Conservation (phyloP, 2,797 vertebrate genomes). For the Acropternis orthonyx region DNA sequence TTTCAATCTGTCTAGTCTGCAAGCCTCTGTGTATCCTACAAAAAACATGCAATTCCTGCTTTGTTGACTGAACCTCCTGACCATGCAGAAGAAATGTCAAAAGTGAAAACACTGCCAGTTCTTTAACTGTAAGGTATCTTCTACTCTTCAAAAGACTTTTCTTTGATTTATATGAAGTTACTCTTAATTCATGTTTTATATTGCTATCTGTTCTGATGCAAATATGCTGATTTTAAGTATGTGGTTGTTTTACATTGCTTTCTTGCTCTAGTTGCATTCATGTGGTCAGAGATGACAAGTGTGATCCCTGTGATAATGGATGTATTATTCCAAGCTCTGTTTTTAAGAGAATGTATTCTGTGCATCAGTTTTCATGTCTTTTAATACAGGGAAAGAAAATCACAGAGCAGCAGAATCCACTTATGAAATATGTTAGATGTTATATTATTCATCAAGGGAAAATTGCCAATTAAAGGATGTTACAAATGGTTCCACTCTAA, state of each 20-base stretch:
- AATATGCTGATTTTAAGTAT: neutral
- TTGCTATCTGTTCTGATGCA: neutral
- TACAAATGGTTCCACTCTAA: constrained; percentile 1
- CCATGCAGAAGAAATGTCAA: neutral
- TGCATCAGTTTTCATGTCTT: neutral
- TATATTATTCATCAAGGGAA: constrained; percentile 9
- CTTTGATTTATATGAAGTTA: neutral
- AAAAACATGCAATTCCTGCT: neutral
- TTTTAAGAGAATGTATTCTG: neutral
- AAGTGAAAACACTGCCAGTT: neutral
- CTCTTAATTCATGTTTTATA: neutral
- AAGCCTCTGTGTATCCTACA: neutral
- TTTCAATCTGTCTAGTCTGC: neutral
- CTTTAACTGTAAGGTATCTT: neutral
- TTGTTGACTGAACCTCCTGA: neutral
- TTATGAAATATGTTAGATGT: neutral
- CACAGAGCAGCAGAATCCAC: neutral
- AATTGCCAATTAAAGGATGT: constrained; percentile 19
- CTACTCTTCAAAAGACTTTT: neutral
- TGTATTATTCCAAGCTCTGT: neutral
- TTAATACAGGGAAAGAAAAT: neutral
- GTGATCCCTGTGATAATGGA: neutral
- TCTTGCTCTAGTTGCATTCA: neutral
- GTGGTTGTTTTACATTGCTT: neutral
- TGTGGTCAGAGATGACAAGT: neutral